phyloP scores from a whole-genome alignment of 2,888 invertebrate genomes.

The Molorchus minor region DNA sequence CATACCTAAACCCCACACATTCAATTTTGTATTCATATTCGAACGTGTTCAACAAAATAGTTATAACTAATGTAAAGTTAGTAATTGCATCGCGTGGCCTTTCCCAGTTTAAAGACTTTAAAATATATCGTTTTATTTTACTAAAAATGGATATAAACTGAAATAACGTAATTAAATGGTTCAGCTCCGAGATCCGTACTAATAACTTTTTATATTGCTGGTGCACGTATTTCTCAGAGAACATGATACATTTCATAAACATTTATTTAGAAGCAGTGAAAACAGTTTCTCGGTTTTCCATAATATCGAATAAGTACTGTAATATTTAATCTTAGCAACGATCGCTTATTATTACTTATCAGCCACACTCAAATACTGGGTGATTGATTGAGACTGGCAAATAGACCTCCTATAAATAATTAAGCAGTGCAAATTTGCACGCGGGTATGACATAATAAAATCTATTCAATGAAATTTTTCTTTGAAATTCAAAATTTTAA shows the following conservation, averaged over 20 bases:
- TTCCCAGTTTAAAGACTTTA: slow-evolving; percentile 38
- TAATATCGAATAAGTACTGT: neutral
- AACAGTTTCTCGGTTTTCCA: slow-evolving; percentile 12
- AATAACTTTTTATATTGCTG: slow-evolving; percentile 23
- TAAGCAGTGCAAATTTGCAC: no score
- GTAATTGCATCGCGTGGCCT: slow-evolving; percentile 41
- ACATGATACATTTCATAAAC: slow-evolving; percentile 45
- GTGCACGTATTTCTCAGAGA: slow-evolving; percentile 31
- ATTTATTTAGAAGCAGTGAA: slow-evolving; percentile 28
- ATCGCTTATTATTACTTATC: no score
- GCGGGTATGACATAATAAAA: no score
- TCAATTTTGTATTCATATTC: slow-evolving; percentile 5
- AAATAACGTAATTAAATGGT: slow-evolving; percentile 29
- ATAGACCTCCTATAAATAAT: no score
- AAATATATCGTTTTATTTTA: slow-evolving; percentile 40
- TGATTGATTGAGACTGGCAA: no score
- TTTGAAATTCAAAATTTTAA: no score
- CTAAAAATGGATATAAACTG: slow-evolving; percentile 39
- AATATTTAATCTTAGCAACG: no score
- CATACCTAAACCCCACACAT: no score
- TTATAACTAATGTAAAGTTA: slow-evolving; percentile 39
- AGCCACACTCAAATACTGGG: no score
- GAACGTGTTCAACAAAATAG: slow-evolving; percentile 39
- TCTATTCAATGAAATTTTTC: no score
- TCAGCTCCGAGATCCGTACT: slow-evolving; percentile 28